phyloP scores from a whole-genome alignment of 2,113 vertebrate species.

The Campylomormyrus numenius region DNA sequence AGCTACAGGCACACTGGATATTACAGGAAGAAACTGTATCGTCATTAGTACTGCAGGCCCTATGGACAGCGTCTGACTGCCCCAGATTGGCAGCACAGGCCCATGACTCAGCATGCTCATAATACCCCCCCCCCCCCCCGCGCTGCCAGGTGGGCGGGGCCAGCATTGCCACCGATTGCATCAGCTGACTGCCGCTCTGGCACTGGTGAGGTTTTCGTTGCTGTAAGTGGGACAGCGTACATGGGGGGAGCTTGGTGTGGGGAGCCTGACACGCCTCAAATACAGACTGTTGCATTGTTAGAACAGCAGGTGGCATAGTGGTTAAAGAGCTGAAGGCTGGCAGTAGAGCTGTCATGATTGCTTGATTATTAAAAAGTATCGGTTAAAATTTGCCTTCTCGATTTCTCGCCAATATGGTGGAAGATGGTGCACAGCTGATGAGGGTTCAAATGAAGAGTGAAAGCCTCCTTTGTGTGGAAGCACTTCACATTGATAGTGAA shows the following conservation, averaged over 20 bases:
- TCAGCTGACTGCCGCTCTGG: constrained; percentile 1
- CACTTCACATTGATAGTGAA: not conserved
- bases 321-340: not conserved
- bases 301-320: not conserved
- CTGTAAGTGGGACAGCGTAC: not conserved
- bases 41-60: not conserved
- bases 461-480: not conserved
- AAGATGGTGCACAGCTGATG: not conserved
- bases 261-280: not conserved
- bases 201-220: not conserved
- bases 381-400: not conserved
- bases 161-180: not conserved
- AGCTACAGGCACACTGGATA: not conserved
- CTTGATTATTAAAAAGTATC: not conserved
- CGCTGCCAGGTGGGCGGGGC: not conserved
- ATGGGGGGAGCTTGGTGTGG: not conserved
- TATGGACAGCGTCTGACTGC: not conserved
- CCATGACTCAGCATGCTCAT: constrained; percentile 20
- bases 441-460: not conserved
- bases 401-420: not conserved
- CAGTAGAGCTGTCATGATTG: not conserved
- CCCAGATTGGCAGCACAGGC: not conserved
- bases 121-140: too few relatives aligned
- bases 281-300: not conserved
- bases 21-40: not conserved